Conservation (phyloP, 2,888 invertebrate species). For the Steinernema hermaphroditum region DNA sequence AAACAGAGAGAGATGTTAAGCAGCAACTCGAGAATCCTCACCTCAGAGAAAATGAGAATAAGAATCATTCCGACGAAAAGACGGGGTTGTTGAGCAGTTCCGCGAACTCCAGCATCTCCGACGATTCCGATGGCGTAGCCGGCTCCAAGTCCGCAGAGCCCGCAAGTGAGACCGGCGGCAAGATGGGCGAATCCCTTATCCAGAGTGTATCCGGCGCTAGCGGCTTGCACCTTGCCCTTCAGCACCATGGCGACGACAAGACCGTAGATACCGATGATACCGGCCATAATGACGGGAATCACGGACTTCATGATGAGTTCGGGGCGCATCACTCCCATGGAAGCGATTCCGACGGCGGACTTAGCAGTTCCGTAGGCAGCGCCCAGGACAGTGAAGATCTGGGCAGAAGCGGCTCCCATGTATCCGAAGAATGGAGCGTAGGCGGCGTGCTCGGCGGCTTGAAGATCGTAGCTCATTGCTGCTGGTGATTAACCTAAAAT, state of each 20-base stretch:
- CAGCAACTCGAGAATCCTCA: slow-evolving; percentile 75
- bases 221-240: no score
- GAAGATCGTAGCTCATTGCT: slow-evolving; percentile 57
- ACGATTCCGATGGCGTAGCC: no score
- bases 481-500: background rate
- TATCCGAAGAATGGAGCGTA: slow-evolving; percentile 63
- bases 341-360: slow-evolving; percentile 98
- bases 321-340: slow-evolving; percentile 99
- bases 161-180: slow-evolving; percentile 94
- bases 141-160: slow-evolving; percentile 93
- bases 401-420: slow-evolving; percentile 62
- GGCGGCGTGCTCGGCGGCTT: slow-evolving; percentile 53
- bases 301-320: slow-evolving; percentile 99
- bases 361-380: slow-evolving; percentile 86
- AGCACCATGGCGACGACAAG: no score
- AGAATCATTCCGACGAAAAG: no score
- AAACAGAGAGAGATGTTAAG: slow-evolving; percentile 96
- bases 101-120: slow-evolving; percentile 95
- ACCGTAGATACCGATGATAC: slow-evolving; percentile 79
- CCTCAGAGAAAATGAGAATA: no score
- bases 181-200: no score
- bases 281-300: slow-evolving; percentile 80
- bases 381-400: no score
- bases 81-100: slow-evolving; percentile 97
- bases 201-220: no score